These are phyloP conservation scores for Microplitis manilae DNA, from an alignment of 2,888 invertebrate species.

Conservation along the genomic window DNA sequence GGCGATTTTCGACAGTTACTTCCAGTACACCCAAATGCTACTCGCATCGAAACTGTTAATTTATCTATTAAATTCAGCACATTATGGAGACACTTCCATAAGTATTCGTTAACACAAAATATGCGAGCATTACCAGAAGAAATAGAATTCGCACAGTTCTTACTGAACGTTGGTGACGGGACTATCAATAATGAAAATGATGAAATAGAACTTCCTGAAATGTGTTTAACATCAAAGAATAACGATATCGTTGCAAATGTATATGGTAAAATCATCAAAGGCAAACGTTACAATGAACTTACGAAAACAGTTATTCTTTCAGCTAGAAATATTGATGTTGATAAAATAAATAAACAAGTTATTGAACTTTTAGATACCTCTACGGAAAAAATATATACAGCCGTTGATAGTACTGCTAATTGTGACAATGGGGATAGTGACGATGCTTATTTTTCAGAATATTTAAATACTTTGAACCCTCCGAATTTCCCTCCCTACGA, in stretches of 20 bases:
- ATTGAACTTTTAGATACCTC: not conserved
- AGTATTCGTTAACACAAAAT: constrained; percentile 8
- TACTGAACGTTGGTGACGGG: no score
- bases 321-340: not conserved
- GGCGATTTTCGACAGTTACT: no score
- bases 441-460: no score
- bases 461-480: no score
- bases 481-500: no score
- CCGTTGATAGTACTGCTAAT: not conserved
- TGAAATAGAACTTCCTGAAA: not conserved
- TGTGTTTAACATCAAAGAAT: no score
- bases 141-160: no score
- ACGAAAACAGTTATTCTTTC: not conserved
- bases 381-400: not conserved
- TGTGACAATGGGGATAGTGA: not conserved
- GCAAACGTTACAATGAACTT: not conserved
- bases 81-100: not conserved
- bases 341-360: not conserved
- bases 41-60: not conserved
- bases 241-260: no score
- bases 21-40: not conserved
- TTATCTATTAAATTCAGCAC: not conserved
- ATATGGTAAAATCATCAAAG: no score
- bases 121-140: constrained; percentile 5
- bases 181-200: not conserved